phyloP scores from a whole-genome alignment of 2,797 vertebrate genomes.

The Gymnothorax javanicus region DNA sequence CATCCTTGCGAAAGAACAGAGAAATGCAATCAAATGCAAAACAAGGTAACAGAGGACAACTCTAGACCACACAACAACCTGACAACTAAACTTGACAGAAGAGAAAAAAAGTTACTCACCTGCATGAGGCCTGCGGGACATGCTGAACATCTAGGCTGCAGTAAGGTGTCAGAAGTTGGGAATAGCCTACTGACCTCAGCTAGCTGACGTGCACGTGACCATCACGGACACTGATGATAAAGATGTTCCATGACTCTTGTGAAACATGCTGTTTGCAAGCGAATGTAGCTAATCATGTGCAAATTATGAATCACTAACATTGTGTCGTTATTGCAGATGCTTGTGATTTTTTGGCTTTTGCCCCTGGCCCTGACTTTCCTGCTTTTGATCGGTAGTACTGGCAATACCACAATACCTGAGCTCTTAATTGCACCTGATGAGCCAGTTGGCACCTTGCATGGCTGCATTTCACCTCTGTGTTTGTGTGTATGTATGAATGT shows the following conservation, averaged over 20 bases:
- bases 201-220: not conserved
- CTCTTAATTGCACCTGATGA: no score
- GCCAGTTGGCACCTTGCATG: no score
- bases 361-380: no score
- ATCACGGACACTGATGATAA: not conserved
- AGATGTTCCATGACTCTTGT: not conserved
- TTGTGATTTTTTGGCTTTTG: no score
- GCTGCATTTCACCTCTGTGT: no score
- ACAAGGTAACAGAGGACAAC: constrained; percentile 16
- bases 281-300: no score
- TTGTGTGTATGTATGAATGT: no score
- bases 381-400: no score
- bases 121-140: not conserved
- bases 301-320: no score
- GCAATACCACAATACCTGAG: no score
- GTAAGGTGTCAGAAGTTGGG: not conserved
- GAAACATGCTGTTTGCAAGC: no score
- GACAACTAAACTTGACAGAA: not conserved
- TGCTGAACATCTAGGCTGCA: not conserved
- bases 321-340: no score
- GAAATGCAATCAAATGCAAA: constrained; percentile 50
- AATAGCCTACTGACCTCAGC: not conserved
- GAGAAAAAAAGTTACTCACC: not conserved
- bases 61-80: constrained; percentile 21
- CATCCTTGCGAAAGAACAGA: constrained; percentile 48